Evolutionary conservation across 2,888 invertebrate genomes (phyloP).

Genomic region (Ditula angustiorana): DNA sequence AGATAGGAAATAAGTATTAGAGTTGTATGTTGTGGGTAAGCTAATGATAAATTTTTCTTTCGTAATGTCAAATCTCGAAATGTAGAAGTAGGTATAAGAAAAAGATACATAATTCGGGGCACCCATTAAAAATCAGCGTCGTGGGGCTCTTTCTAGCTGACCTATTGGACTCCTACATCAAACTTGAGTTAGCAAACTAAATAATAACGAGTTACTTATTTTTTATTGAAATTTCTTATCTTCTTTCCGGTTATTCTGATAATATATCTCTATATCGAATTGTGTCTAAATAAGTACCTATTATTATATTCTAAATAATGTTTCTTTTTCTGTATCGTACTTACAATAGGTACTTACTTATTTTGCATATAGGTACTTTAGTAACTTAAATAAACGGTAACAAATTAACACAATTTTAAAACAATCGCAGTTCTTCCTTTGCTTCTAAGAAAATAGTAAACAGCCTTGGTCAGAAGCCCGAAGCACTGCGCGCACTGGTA

Average conservation of each 20-base stretch:
- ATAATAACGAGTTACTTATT: too few relatives aligned
- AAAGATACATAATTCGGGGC: too few relatives aligned
- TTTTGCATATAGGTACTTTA: too few relatives aligned
- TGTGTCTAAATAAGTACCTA: neutral
- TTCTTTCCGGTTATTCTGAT: too few relatives aligned
- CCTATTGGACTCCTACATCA: too few relatives aligned
- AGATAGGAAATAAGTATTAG: constrained; percentile 26
- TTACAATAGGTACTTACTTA: too few relatives aligned
- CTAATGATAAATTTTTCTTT: neutral
- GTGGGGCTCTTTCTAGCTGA: too few relatives aligned
- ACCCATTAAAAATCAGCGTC: too few relatives aligned
- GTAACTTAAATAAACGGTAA: neutral
- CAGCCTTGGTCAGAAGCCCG: constrained; percentile 50
- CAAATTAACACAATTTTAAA: neutral
- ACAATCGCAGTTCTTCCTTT: constrained; percentile 14
- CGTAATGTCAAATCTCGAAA: neutral
- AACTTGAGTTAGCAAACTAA: too few relatives aligned
- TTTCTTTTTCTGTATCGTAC: too few relatives aligned
- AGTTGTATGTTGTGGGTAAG: constrained; percentile 5
- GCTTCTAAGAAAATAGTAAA: constrained; percentile 44
- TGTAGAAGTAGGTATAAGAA: neutral
- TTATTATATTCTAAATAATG: neutral
- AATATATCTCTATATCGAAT: too few relatives aligned
- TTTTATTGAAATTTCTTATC: too few relatives aligned
- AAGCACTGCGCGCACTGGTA: constrained; percentile 45